These are phyloP conservation scores for Gorsachius magnificus DNA, from an alignment of 2,797 vertebrate genomes.

Conservation along the genomic window DNA sequence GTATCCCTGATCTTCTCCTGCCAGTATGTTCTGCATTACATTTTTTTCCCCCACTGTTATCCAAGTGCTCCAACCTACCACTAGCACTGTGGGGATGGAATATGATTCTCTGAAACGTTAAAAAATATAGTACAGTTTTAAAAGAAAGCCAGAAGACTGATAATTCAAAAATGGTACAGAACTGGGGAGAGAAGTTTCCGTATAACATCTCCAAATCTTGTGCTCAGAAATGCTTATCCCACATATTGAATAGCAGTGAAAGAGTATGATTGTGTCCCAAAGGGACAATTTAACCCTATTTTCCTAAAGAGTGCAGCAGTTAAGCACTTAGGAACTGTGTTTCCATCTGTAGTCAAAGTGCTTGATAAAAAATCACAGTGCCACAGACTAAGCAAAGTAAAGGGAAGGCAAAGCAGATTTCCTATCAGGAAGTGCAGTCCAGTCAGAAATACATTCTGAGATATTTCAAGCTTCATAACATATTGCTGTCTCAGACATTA, in stretches of 20 bases:
- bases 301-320: neutral
- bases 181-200: neutral
- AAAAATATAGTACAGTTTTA: neutral
- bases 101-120: neutral
- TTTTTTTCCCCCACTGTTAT: neutral
- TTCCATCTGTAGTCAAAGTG: neutral
- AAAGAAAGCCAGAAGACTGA: neutral
- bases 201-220: neutral
- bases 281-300: neutral
- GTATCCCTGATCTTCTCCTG: neutral
- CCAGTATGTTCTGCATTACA: neutral
- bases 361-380: constrained; percentile 19
- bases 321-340: neutral
- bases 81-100: neutral
- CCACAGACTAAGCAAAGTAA: neutral
- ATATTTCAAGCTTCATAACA: constrained; percentile 67
- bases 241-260: neutral
- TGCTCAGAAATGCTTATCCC: neutral
- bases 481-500: constrained; percentile 67
- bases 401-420: constrained; percentile 52
- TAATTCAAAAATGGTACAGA: neutral
- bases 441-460: constrained; percentile 47
- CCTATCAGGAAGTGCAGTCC: constrained; percentile 33
- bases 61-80: neutral
- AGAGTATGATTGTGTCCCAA: neutral